Evolutionary conservation across 2,797 vertebrate genomes (phyloP).

Genomic region (Protosalanx chinensis): DNA sequence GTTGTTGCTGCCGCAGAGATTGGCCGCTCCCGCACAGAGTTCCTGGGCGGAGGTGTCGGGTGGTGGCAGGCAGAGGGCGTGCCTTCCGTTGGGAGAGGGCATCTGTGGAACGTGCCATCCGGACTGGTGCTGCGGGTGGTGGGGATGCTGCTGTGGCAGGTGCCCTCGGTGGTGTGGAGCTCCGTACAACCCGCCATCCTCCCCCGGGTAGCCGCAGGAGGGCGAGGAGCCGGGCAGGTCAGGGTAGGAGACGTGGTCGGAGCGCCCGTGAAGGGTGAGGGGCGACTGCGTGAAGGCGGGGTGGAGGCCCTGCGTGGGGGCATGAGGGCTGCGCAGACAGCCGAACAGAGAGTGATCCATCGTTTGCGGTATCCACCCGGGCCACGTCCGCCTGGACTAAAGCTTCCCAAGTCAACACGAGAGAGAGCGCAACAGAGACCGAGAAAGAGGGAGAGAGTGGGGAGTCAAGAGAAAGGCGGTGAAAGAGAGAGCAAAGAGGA

Average conservation of each 20-base stretch:
- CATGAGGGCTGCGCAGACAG: slow-evolving; percentile 86
- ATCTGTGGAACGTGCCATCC: slow-evolving; percentile 83
- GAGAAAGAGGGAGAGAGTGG: background rate
- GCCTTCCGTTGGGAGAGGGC: slow-evolving; percentile 73
- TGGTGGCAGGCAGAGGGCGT: slow-evolving; percentile 76
- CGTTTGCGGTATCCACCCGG: slow-evolving; percentile 53
- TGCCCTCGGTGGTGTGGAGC: slow-evolving; percentile 74
- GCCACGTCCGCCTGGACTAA: slow-evolving; percentile 16
- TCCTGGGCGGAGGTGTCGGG: slow-evolving; percentile 68
- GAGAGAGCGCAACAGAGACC: background rate
- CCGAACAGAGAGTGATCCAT: slow-evolving; percentile 94
- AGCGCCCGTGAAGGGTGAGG: slow-evolving; percentile 81
- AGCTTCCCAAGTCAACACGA: slow-evolving; percentile 20
- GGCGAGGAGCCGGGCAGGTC: slow-evolving; percentile 83
- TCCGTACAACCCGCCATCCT: slow-evolving; percentile 79
- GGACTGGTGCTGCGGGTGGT: slow-evolving; percentile 73
- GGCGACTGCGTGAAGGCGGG: slow-evolving; percentile 82
- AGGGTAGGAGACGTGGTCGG: slow-evolving; percentile 84
- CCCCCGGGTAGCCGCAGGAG: slow-evolving; percentile 81
- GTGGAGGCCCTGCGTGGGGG: slow-evolving; percentile 82
- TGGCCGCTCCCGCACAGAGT: slow-evolving; percentile 54
- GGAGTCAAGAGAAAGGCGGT: slow-evolving; percentile 1
- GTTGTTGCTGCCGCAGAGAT: slow-evolving; percentile 71
- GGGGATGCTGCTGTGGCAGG: slow-evolving; percentile 76
- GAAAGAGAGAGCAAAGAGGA: slow-evolving; percentile 17